Base-by-base conservation (phyloP, 1,140 invertebrate species). In the Lepidotrigona ventralis region DNA sequence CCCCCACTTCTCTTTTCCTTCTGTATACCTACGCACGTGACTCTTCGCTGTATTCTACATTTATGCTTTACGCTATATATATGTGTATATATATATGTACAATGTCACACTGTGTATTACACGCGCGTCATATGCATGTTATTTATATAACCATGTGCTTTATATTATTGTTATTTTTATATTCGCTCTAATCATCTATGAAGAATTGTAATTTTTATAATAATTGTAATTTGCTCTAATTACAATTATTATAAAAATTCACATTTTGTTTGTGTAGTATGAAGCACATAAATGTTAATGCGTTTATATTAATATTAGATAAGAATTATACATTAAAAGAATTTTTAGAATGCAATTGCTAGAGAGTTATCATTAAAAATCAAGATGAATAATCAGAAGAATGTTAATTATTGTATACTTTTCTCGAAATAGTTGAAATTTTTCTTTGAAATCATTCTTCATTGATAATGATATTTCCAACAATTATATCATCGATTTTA, bases 21-120 rank as follows among this genome's bases (percentile, higher is more conserved):
- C 69, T 66, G n/a, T 83, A 75, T 69, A 68, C 66, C 33, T 58
- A 75, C 53, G 76, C 76, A 77, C 68, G 79, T 83, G 82, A 83
- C 77, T 79, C 8, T 3, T 2, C 64, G 15, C 46, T 64, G 70
- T n/a, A 77, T 54, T 66, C 56, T 17, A 79, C 58, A 73, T 72
- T 72, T 79, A 79, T 60, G 5, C 68, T 23, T 33, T 33, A 33
- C 33, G 33, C 33, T 33, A 2, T 39, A 11, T 2, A 8, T 3
- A 1, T 12, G 12, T 3, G 1, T 58, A 11, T 58, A 58, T 29
- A 2, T 4, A 19, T 63, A 17, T 19, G 33, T 3, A 58, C 33
- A 14, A 29, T 8, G 26, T 81, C 58, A 64, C 21, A 66, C 17
- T 39, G 21, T 77, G 39, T 54, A 26, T 1, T 29, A 68, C 39